Evolutionary conservation across 92 coral and sea anemone species (phyloP).

Genomic region (Nematostella vectensis): DNA sequence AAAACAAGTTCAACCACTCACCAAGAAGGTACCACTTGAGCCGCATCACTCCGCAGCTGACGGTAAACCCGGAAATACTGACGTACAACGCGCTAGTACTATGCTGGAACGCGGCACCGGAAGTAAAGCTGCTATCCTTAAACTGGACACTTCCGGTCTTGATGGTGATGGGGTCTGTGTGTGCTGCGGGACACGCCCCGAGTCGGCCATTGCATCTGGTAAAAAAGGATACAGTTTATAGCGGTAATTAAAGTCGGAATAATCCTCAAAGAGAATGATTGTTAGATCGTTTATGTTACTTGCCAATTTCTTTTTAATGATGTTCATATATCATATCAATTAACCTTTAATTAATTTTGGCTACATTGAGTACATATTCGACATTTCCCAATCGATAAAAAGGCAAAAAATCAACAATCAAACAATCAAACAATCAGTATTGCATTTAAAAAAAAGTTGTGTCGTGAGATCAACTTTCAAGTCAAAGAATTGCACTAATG

Average conservation of each 20-base stretch:
- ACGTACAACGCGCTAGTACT: constrained; percentile 54
- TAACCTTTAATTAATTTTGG: too few relatives aligned
- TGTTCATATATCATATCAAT: too few relatives aligned
- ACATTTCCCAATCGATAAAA: too few relatives aligned
- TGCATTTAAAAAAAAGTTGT: too few relatives aligned
- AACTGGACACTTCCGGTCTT: constrained; percentile 52
- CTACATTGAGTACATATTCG: too few relatives aligned
- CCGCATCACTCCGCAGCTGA: constrained; percentile 59
- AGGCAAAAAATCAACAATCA: too few relatives aligned
- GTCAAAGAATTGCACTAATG: too few relatives aligned
- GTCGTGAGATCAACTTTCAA: too few relatives aligned
- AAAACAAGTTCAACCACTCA: background rate
- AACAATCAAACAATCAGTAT: too few relatives aligned
- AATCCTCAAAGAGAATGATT: too few relatives aligned
- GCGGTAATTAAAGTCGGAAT: background rate
- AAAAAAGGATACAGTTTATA: background rate
- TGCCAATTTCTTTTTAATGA: too few relatives aligned
- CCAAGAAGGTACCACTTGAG: constrained; percentile 65
- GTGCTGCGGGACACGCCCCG: constrained; percentile 78
- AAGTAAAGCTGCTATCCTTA: constrained; percentile 36
- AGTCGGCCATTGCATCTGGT: constrained; percentile 80
- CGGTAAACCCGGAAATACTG: constrained; percentile 45
- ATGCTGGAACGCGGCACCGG: constrained; percentile 49
- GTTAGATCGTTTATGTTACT: too few relatives aligned
- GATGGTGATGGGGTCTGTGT: constrained; percentile 44